Conservation (phyloP, 1,140 invertebrate species). For the Meloidogyne exigua region DNA sequence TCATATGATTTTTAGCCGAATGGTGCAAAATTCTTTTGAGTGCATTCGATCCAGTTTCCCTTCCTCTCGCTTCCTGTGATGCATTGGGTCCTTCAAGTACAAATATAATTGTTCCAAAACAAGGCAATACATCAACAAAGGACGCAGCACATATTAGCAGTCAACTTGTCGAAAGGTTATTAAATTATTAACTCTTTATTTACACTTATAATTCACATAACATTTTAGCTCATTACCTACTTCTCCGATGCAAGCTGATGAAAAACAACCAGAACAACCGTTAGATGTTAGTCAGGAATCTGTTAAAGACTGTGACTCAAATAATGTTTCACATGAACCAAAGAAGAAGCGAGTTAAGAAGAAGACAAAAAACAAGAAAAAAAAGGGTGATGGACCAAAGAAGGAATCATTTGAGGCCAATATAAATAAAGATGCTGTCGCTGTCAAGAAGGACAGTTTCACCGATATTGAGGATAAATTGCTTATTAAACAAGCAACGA, state of each 20-base stretch:
- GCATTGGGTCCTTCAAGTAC: not conserved
- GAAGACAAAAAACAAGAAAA: not conserved
- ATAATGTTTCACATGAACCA: not conserved
- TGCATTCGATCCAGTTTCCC: not conserved
- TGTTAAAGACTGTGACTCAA: not conserved
- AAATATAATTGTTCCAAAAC: not conserved
- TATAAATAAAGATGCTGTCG: not conserved
- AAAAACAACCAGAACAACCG: not conserved
- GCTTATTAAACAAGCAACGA: not conserved
- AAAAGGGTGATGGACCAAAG: not conserved
- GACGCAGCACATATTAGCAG: not conserved
- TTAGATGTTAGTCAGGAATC: not conserved
- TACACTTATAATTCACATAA: not conserved
- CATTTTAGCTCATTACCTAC: not conserved
- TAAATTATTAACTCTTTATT: not conserved
- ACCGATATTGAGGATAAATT: not conserved
- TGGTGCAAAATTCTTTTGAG: not conserved
- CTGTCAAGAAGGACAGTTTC: not conserved
- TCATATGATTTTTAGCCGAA: not conserved
- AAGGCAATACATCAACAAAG: not conserved
- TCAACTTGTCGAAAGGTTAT: not conserved
- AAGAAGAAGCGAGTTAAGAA: not conserved
- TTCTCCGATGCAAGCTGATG: not conserved
- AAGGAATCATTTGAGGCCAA: not conserved
- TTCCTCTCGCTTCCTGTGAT: not conserved